These are phyloP conservation scores for Columba livia DNA, from an alignment of 2,113 vertebrate genomes.

Conservation along the genomic window DNA sequence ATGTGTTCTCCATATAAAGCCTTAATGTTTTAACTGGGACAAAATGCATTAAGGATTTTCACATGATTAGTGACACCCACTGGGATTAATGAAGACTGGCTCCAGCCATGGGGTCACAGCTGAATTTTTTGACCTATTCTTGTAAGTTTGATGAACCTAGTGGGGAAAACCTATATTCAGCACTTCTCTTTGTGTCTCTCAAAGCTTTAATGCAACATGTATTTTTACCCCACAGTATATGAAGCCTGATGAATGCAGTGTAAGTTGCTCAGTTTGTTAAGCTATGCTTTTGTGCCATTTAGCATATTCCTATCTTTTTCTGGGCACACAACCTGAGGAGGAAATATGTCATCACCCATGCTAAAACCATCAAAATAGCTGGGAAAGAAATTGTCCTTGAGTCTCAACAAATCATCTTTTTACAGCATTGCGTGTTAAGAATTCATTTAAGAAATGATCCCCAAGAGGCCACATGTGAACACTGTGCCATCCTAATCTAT, in stretches of 20 bases:
- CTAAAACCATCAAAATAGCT: conserved; percentile 35
- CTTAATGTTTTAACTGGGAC: neutral
- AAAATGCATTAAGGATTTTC: neutral
- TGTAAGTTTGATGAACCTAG: neutral
- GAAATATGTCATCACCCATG: conserved; percentile 11
- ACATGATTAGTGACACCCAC: neutral
- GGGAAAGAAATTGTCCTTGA: neutral
- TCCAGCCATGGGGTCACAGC: neutral
- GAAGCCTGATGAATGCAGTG: neutral
- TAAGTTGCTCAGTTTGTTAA: neutral
- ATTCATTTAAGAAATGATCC: conserved; percentile 58
- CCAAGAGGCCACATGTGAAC: conserved; percentile 45
- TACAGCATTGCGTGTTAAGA: conserved; percentile 13
- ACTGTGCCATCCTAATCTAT: conserved; percentile 53
- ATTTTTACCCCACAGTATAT: neutral
- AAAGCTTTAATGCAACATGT: neutral
- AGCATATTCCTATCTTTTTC: neutral
- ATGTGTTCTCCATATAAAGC: neutral
- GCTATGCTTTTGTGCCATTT: neutral
- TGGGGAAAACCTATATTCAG: neutral
- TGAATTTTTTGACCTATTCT: neutral
- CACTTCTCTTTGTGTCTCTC: neutral
- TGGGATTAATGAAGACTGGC: neutral
- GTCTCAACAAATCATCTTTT: conserved; percentile 56
- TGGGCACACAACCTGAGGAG: neutral